Conservation (phyloP, 2,888 invertebrate genomes). For the Apantesis nais region DNA sequence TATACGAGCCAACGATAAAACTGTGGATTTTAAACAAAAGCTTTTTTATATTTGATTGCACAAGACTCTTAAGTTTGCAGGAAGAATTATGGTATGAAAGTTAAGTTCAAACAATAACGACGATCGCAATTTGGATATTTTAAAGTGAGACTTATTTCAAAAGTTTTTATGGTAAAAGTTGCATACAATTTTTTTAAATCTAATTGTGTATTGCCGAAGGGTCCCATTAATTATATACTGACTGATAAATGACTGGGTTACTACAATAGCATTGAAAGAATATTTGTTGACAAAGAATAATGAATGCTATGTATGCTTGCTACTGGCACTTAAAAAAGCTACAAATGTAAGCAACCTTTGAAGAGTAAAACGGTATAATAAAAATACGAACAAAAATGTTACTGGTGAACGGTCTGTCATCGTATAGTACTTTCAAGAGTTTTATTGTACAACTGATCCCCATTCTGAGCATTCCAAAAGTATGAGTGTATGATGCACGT, state of each 20-base stretch:
- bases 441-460: slow-evolving; percentile 60
- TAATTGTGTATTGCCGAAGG: slow-evolving; percentile 3
- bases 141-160: background rate
- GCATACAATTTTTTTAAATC: background rate
- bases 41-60: slow-evolving; percentile 51
- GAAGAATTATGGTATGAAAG: slow-evolving; percentile 39
- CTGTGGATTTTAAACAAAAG: slow-evolving; percentile 51
- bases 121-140: slow-evolving; percentile 27
- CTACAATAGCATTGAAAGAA: slow-evolving; percentile 4
- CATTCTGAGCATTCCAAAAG: slow-evolving; percentile 69
- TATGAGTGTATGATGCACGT: slow-evolving; percentile 68
- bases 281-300: slow-evolving; percentile 13
- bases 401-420: slow-evolving; percentile 44
- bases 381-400: slow-evolving; percentile 37
- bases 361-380: slow-evolving; percentile 36
- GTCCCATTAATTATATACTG: slow-evolving; percentile 4
- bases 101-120: slow-evolving; percentile 38
- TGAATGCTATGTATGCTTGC: slow-evolving; percentile 15
- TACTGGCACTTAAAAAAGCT: slow-evolving; percentile 17
- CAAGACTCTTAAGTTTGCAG: slow-evolving; percentile 41
- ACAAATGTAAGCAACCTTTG: slow-evolving; percentile 28
- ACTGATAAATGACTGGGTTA: slow-evolving; percentile 6
- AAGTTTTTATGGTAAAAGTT: background rate
- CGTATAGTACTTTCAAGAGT: slow-evolving; percentile 45
- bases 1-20: slow-evolving; percentile 52